Conservation (phyloP, 2,888 invertebrate genomes). For the Dasysyrphus tricinctus region DNA sequence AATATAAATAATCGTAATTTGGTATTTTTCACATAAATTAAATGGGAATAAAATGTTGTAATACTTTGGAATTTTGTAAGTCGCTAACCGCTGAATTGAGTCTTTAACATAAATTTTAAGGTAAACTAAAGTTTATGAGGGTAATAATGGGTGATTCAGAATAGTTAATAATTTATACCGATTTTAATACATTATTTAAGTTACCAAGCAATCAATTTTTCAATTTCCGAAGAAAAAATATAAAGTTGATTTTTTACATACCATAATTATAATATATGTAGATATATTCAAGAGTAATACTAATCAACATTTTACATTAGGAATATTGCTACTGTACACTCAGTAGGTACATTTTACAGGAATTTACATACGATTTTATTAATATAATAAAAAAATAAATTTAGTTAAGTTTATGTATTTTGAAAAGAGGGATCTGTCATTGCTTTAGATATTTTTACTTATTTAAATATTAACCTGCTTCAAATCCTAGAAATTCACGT, state of each 20-base stretch:
- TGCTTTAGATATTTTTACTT: slow-evolving; percentile 35
- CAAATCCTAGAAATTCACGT: slow-evolving; percentile 60
- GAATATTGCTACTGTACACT: slow-evolving; percentile 59
- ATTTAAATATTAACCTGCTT: slow-evolving; percentile 35
- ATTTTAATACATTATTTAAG: neutral
- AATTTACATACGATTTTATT: slow-evolving; percentile 62
- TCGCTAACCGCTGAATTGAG: too few relatives aligned
- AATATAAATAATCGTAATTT: too few relatives aligned
- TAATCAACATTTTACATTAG: slow-evolving; percentile 69
- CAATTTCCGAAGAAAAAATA: neutral
- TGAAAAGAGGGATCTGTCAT: slow-evolving; percentile 39
- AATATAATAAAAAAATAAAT: slow-evolving; percentile 71
- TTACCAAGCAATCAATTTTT: neutral
- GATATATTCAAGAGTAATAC: slow-evolving; percentile 43
- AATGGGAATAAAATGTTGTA: too few relatives aligned
- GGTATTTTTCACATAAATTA: too few relatives aligned
- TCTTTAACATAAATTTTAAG: neutral
- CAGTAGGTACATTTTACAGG: slow-evolving; percentile 36
- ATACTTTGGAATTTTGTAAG: too few relatives aligned
- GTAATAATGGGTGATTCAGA: neutral
- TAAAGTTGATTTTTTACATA: neutral
- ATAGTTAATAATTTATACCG: neutral
- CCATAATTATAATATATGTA: neutral
- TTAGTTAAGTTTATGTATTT: slow-evolving; percentile 36
- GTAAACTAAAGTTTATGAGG: neutral